Conservation (phyloP, 2,888 invertebrate genomes). For the Drosophila putrida region DNA sequence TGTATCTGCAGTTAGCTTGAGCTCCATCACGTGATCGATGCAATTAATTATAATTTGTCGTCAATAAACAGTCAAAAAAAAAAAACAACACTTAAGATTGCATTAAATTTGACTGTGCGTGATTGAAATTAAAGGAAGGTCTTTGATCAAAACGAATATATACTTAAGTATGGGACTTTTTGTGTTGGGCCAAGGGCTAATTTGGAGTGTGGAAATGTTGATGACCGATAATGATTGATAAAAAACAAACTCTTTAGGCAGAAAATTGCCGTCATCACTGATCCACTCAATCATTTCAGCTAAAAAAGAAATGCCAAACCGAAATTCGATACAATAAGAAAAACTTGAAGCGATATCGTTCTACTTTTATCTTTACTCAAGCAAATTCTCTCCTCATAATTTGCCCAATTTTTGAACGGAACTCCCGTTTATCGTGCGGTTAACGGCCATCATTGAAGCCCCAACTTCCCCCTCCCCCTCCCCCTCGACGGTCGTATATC, state of each 20-base stretch:
- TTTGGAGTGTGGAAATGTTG: constrained; percentile 70
- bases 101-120: constrained; percentile 18
- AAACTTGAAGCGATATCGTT: constrained; percentile 12
- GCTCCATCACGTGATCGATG: constrained; percentile 81
- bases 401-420: constrained; percentile 48
- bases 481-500: constrained; percentile 36
- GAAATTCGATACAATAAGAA: background rate
- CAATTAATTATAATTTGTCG: constrained; percentile 83
- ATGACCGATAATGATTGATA: constrained; percentile 63
- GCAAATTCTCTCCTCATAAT: constrained; percentile 35
- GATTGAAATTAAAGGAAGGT: constrained; percentile 7
- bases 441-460: constrained; percentile 26
- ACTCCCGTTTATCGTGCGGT: constrained; percentile 63
- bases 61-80: constrained; percentile 62
- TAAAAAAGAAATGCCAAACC: constrained; percentile 8
- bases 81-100: constrained; percentile 16
- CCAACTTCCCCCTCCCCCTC: background rate
- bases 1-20: constrained; percentile 74
- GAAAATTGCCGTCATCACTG: constrained; percentile 48
- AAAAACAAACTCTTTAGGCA: constrained; percentile 53
- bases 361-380: constrained; percentile 21
- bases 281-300: background rate
- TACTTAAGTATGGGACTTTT: constrained; percentile 4
- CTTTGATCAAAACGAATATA: constrained; percentile 22
- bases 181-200: constrained; percentile 5